Percentiles rank a stretch among this genome's conserved stretches.
phyloP scores from a whole-genome alignment of 2,888 invertebrate species.

The Pseudococcus viburni region DNA sequence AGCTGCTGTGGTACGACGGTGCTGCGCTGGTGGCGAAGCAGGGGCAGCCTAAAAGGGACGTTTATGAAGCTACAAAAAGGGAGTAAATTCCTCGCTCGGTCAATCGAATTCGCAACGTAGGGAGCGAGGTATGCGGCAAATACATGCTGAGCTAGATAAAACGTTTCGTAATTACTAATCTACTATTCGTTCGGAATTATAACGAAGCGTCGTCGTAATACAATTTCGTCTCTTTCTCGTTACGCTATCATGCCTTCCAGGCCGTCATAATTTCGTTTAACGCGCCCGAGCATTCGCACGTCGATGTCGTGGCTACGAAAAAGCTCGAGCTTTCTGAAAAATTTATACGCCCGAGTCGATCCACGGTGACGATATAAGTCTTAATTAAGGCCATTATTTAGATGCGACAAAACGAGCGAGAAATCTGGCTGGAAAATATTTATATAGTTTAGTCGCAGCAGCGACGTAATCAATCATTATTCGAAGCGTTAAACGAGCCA shows the following conservation, averaged over 20 bases:
- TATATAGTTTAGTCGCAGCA: not conserved
- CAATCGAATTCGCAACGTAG: conserved; percentile 34
- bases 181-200: conserved; percentile 64
- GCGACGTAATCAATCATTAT: conserved; percentile 11
- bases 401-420: conserved; percentile 29
- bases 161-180: conserved; percentile 64
- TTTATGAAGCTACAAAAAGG: conserved; percentile 43
- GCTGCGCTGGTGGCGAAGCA: not conserved
- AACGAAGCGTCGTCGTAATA: conserved; percentile 59
- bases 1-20: not conserved
- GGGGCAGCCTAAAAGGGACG: conserved; percentile 34
- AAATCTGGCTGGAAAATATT: not conserved
- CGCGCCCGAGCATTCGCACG: not conserved
- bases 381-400: conserved; percentile 14
- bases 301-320: not conserved
- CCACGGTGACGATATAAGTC: not conserved
- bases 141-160: conserved; percentile 64
- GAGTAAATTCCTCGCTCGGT: conserved; percentile 53
- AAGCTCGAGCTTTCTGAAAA: not conserved
- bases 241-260: conserved; percentile 58
- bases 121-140: not conserved
- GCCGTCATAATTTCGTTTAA: conserved; percentile 57
- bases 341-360: not conserved
- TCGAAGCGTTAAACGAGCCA: conserved; percentile 27
- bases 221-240: conserved; percentile 57